Evolutionary conservation across 1,140 invertebrate genomes (phyloP).

Genomic region (Homalodisca vitripennis): DNA sequence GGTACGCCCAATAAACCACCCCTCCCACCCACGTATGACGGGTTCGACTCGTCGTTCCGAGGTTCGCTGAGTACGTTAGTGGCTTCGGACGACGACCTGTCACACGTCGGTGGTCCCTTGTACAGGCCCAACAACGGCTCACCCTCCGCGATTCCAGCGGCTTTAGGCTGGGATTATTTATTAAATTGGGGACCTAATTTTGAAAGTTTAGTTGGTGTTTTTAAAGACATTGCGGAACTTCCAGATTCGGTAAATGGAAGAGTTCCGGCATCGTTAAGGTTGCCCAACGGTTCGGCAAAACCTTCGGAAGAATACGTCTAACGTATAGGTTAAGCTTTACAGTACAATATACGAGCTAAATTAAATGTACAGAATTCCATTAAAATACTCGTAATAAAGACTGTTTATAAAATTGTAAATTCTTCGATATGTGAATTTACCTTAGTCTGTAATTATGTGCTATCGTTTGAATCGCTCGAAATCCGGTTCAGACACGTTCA

Average conservation of each 20-base stretch:
- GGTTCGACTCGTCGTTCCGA: conserved; percentile 89
- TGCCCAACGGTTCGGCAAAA: conserved; percentile 40
- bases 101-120: conserved; percentile 55
- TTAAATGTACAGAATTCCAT: too few species aligned
- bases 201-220: conserved; percentile 91
- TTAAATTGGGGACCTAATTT: conserved; percentile 96
- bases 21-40: conserved; percentile 68
- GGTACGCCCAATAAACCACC: conserved; percentile 36
- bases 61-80: conserved; percentile 90
- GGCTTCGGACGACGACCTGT: conserved; percentile 87
- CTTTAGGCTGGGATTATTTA: conserved; percentile 89
- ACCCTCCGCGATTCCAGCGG: conserved; percentile 62
- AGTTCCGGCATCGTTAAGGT: conserved; percentile 38
- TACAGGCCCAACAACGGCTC: conserved; percentile 76
- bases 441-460: conserved; percentile 8
- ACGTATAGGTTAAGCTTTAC: conserved; percentile 23
- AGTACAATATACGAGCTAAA: conserved; percentile 29
- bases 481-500: conserved; percentile 1
- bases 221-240: conserved; percentile 93
- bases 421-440: conserved; percentile 17
- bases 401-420: conserved; percentile 20
- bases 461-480: conserved; percentile 16
- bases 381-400: conserved; percentile 4
- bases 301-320: conserved; percentile 44
- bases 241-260: conserved; percentile 58